Conservation (phyloP, 2,797 vertebrate genomes). For the Phalanger gymnotis region DNA sequence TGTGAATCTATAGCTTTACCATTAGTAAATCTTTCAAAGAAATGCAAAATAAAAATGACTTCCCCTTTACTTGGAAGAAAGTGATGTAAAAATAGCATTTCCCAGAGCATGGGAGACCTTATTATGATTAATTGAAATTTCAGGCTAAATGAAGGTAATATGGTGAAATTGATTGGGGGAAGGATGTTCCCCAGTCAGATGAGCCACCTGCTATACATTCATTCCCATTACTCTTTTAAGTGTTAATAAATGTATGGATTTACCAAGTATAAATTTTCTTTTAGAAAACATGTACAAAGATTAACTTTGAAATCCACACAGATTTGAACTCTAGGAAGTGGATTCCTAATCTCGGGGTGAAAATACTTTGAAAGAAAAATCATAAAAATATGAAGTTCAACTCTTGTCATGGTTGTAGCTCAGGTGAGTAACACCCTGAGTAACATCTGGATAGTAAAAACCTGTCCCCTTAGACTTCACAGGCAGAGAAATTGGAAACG, state of each 20-base stretch:
- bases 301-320: neutral
- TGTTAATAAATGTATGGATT: neutral
- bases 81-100: neutral
- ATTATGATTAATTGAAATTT: neutral
- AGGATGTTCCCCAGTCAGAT: neutral
- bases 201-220: neutral
- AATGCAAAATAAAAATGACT: neutral
- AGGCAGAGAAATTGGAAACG: neutral
- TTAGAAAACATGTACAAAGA: neutral
- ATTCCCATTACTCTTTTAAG: neutral
- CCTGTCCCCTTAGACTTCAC: neutral
- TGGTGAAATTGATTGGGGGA: neutral
- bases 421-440: neutral
- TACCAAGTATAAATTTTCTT: neutral
- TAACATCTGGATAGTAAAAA: neutral
- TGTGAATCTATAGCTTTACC: neutral
- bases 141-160: neutral
- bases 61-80: neutral
- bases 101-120: neutral
- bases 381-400: neutral
- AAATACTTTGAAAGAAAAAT: neutral
- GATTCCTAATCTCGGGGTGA: neutral
- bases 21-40: neutral
- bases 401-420: neutral
- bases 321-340: neutral